These are phyloP conservation scores for Meteorus colon DNA, from an alignment of 2,888 invertebrate genomes.

Conservation along the genomic window DNA sequence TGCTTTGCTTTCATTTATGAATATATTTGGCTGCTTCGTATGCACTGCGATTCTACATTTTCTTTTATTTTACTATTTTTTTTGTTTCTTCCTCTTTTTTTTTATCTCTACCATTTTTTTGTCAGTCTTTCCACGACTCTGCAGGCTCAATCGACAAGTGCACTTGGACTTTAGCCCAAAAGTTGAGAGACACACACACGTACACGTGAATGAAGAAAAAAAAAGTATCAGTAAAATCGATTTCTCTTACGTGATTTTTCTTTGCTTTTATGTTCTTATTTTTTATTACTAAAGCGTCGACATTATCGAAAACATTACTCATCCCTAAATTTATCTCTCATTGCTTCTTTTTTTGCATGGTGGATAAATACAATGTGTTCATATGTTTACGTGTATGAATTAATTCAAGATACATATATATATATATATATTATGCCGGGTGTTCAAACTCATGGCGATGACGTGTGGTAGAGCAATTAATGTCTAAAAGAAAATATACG, in stretches of 20 bases:
- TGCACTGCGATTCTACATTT: not conserved
- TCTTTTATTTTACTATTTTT: slow-evolving; percentile 12
- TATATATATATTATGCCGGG: slow-evolving; percentile 25
- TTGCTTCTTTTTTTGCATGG: not conserved
- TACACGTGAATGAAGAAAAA: not conserved
- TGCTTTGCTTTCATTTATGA: slow-evolving; percentile 4
- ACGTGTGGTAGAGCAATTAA: slow-evolving; percentile 42
- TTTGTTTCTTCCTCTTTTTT: slow-evolving; percentile 3
- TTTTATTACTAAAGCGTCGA: slow-evolving; percentile 27
- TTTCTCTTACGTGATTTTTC: slow-evolving; percentile 31
- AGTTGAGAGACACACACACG: slow-evolving; percentile 12
- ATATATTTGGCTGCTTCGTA: not conserved
- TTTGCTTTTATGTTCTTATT: not conserved
- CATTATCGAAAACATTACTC: not conserved
- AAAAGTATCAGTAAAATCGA: slow-evolving; percentile 36
- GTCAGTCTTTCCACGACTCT: slow-evolving; percentile 32
- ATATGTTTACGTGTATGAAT: slow-evolving; percentile 15
- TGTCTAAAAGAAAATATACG: slow-evolving; percentile 41
- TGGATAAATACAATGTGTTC: slow-evolving; percentile 17
- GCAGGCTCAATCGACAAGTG: slow-evolving; percentile 41
- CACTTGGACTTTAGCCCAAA: slow-evolving; percentile 45
- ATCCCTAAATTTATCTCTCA: not conserved
- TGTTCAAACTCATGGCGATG: slow-evolving; percentile 36
- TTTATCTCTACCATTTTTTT: not conserved
- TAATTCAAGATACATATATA: slow-evolving; percentile 12